A percentile compares a stretch with the other conserved stretches of the same genome.
Conservation (phyloP, 2,888 invertebrate species). For the Sipha maydis region DNA sequence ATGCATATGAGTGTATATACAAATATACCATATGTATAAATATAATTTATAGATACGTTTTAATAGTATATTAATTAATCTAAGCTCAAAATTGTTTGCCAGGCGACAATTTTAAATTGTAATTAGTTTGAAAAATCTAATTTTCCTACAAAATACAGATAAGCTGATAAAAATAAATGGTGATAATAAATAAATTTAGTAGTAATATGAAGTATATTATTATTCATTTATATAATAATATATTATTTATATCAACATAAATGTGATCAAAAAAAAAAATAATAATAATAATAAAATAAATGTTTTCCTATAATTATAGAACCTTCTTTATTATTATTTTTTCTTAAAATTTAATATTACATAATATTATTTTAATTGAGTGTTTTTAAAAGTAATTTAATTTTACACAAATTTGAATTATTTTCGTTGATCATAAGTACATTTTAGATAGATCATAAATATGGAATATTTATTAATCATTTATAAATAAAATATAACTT, state of each 20-base stretch:
- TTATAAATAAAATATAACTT: neutral
- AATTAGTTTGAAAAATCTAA: neutral
- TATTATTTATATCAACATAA: neutral
- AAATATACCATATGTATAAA: neutral
- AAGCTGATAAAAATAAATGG: slow-evolving; percentile 6
- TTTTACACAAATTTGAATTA: neutral
- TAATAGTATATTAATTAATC: neutral
- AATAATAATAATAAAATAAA: too few relatives aligned
- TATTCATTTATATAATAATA: neutral
- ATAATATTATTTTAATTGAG: neutral
- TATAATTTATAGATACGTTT: neutral
- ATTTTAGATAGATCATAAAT: neutral
- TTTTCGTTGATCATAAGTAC: neutral
- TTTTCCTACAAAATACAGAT: neutral
- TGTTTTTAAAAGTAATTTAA: neutral
- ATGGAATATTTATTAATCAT: neutral
- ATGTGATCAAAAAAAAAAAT: neutral
- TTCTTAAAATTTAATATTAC: neutral
- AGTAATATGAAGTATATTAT: neutral
- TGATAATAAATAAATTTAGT: slow-evolving; percentile 33
- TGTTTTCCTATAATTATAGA: neutral
- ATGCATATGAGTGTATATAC: neutral
- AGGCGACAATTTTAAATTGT: slow-evolving; percentile 14
- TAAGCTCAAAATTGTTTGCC: slow-evolving; percentile 21
- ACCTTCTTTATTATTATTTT: neutral